phyloP scores from a whole-genome alignment of 2,888 invertebrate genomes.

The Erebia aethiops region DNA sequence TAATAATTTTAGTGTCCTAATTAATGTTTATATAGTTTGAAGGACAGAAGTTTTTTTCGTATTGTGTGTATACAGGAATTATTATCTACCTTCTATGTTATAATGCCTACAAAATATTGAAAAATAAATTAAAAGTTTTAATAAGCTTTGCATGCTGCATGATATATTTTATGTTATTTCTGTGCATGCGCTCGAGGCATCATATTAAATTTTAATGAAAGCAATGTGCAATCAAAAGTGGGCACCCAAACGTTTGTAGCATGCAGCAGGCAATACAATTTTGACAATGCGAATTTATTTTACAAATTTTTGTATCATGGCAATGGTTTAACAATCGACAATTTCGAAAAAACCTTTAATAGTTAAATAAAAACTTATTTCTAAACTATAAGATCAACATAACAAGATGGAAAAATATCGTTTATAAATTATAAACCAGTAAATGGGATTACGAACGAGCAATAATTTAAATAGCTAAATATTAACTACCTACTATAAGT shows the following conservation, averaged over 20 bases:
- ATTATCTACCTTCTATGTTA: constrained; percentile 43
- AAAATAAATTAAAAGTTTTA: constrained; percentile 48
- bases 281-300: constrained; percentile 39
- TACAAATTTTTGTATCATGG: constrained; percentile 40
- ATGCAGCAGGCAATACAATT: constrained; percentile 80
- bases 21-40: constrained; percentile 51
- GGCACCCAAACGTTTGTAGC: constrained; percentile 58
- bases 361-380: constrained; percentile 44
- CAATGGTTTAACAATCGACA: constrained; percentile 21
- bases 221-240: constrained; percentile 42
- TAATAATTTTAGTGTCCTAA: constrained; percentile 59
- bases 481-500: constrained; percentile 64
- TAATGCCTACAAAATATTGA: constrained; percentile 30
- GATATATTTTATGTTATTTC: constrained; percentile 58
- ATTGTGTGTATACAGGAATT: constrained; percentile 48
- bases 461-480: constrained; percentile 54
- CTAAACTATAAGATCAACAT: constrained; percentile 54
- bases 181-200: constrained; percentile 65
- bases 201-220: constrained; percentile 38
- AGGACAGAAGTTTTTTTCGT: constrained; percentile 45
- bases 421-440: constrained; percentile 39
- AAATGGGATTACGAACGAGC: constrained; percentile 60
- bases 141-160: constrained; percentile 82
- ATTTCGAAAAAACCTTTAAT: constrained; percentile 18
- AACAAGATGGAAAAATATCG: constrained; percentile 48